phyloP scores from a whole-genome alignment of 2,113 vertebrate species.

The Carassius auratus region DNA sequence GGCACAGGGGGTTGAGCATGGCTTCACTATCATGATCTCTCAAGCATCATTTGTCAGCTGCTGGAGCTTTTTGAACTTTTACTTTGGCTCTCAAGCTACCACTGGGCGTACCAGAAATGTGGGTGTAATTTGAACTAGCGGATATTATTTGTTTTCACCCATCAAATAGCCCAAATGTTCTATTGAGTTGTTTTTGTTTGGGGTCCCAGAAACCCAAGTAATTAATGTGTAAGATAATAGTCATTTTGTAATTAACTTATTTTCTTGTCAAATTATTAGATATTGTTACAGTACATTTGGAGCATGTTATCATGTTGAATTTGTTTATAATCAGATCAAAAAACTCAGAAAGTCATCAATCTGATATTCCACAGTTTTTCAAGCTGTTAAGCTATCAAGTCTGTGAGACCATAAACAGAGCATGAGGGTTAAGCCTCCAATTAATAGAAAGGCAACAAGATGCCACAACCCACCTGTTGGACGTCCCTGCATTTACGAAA shows the following conservation, averaged over 20 bases:
- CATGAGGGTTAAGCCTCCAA: neutral
- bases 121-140: neutral
- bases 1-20: conserved; percentile 15
- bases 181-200: neutral
- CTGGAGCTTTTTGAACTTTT: conserved; percentile 37
- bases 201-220: neutral
- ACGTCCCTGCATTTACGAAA: neutral
- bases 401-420: neutral
- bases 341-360: neutral
- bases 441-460: conserved; percentile 12
- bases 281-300: neutral
- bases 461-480: neutral
- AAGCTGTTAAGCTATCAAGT: neutral
- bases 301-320: neutral
- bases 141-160: neutral
- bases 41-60: conserved; percentile 35
- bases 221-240: neutral
- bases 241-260: neutral
- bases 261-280: neutral
- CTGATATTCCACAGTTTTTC: neutral
- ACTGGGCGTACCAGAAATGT: neutral
- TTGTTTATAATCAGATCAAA: neutral
- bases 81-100: conserved; percentile 6
- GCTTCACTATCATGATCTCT: conserved; percentile 40
- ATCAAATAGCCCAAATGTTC: neutral